phyloP scores from a whole-genome alignment of 2,113 vertebrate species.

The Sminthopsis crassicaudata region DNA sequence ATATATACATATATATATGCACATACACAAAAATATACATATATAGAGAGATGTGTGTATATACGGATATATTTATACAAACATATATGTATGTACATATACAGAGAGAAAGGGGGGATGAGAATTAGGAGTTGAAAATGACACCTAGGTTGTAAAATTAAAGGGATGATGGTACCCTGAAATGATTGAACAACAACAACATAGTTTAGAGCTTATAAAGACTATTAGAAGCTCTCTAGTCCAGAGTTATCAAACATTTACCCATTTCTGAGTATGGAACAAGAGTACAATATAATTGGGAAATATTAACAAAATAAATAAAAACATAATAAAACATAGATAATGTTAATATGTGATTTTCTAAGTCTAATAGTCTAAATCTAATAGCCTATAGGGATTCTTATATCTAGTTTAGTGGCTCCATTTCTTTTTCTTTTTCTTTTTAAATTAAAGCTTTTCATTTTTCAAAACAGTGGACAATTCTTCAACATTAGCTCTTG shows the following conservation, averaged over 20 bases:
- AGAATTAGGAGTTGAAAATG: background rate
- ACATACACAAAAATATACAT: too few relatives aligned
- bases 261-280: background rate
- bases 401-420: background rate
- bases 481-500: too few relatives aligned
- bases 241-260: background rate
- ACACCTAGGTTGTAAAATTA: background rate
- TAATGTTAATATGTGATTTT: background rate
- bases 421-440: background rate
- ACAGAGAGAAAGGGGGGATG: too few relatives aligned
- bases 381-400: background rate
- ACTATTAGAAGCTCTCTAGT: background rate
- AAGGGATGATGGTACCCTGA: background rate
- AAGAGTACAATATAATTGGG: background rate
- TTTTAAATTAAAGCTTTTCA: too few relatives aligned
- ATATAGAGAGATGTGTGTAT: too few relatives aligned
- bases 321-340: background rate
- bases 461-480: too few relatives aligned
- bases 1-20: too few relatives aligned
- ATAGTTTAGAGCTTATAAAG: background rate
- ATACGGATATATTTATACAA: too few relatives aligned
- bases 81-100: too few relatives aligned
- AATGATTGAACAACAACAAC: background rate
- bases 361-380: background rate
- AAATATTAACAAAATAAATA: background rate